A percentile compares a stretch with the other conserved stretches of the same genome.
These are phyloP conservation scores for Rhinoraja longicauda DNA, from an alignment of 2,797 vertebrate species.

Conservation along the genomic window DNA sequence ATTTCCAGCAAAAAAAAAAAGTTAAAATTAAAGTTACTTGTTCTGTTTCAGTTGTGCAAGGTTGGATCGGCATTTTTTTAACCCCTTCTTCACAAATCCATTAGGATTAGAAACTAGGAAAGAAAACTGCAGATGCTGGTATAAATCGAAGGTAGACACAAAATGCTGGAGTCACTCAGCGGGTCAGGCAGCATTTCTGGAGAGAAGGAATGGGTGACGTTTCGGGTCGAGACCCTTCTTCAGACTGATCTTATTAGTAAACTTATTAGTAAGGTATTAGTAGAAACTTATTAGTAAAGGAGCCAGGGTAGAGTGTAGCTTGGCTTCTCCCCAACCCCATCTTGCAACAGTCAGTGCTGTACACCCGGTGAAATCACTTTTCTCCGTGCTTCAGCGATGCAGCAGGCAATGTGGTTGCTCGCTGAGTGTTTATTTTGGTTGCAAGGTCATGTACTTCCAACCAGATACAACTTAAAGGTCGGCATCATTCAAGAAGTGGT, in stretches of 20 bases:
- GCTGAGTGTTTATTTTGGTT: neutral
- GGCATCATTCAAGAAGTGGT: neutral
- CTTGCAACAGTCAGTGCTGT: neutral
- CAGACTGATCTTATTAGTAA: too few species aligned
- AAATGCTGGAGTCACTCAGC: too few species aligned
- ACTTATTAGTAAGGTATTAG: too few species aligned
- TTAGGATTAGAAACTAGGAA: neutral
- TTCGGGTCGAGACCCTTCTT: too few species aligned
- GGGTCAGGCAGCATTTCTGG: too few species aligned
- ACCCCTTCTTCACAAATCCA: neutral
- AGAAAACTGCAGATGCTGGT: too few species aligned
- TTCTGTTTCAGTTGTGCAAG: neutral
- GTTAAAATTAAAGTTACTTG: neutral
- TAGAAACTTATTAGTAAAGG: too few species aligned
- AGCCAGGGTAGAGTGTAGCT: neutral
- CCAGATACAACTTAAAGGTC: neutral
- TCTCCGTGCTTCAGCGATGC: neutral
- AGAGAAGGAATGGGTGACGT: too few species aligned
- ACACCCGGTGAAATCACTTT: neutral
- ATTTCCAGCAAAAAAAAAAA: too few species aligned
- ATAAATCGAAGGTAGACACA: too few species aligned
- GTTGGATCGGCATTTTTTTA: too few species aligned
- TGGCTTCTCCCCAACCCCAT: neutral
- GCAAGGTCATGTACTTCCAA: neutral
- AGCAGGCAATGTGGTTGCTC: neutral